Conservation (phyloP, 2,113 vertebrate species). For the Morone saxatilis region DNA sequence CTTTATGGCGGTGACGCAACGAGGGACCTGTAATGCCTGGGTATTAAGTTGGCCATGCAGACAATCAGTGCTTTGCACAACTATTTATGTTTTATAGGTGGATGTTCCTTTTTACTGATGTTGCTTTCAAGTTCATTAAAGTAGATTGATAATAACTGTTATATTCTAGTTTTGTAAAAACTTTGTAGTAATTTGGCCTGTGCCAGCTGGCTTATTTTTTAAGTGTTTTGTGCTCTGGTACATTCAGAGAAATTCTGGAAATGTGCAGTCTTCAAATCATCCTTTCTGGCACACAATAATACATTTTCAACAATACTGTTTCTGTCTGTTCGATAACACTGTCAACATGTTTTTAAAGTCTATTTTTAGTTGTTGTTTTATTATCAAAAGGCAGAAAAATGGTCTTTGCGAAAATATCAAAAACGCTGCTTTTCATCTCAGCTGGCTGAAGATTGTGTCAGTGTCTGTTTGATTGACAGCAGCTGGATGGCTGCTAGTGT, state of each 20-base stretch:
- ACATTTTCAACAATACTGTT: too few relatives aligned
- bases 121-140: slow-evolving; percentile 23
- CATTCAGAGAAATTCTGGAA: neutral
- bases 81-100: neutral
- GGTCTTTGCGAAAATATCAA: neutral
- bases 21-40: neutral
- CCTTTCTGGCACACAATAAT: neutral
- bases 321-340: neutral
- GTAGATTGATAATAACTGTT: slow-evolving; percentile 11
- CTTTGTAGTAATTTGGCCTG: neutral
- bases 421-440: neutral
- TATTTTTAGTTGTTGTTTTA: neutral
- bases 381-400: neutral
- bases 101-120: slow-evolving; percentile 11
- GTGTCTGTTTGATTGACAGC: slow-evolving; percentile 2
- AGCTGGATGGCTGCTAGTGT: neutral
- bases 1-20: neutral
- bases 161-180: neutral
- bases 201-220: neutral
- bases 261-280: neutral
- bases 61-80: neutral
- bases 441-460: neutral
- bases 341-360: neutral
- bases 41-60: slow-evolving; percentile 2
- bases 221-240: neutral